These are phyloP conservation scores for Dendrolimus pini DNA, from an alignment of 2,888 invertebrate genomes.

Conservation along the genomic window DNA sequence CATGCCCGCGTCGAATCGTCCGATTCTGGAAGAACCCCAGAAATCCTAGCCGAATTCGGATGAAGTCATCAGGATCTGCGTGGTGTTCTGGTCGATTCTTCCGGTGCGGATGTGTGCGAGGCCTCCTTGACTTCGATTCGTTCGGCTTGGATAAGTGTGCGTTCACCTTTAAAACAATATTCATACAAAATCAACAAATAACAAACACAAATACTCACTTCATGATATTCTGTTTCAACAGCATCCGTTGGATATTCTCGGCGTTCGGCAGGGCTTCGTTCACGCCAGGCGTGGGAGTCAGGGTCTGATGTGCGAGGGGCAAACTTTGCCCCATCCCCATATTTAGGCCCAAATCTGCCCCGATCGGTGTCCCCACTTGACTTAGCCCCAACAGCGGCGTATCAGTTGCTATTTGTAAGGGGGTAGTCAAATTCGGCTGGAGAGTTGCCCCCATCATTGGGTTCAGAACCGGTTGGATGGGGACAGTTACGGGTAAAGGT, in stretches of 20 bases:
- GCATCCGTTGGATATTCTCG: slow-evolving; percentile 68
- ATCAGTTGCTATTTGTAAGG: slow-evolving; percentile 61
- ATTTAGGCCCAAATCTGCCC: slow-evolving; percentile 41
- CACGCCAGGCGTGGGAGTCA: slow-evolving; percentile 40
- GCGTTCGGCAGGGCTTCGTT: slow-evolving; percentile 44
- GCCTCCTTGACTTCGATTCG: too few species aligned
- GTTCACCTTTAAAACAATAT: too few species aligned
- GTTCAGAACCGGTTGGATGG: slow-evolving; percentile 26
- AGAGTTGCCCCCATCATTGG: slow-evolving; percentile 25
- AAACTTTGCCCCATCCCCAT: slow-evolving; percentile 25
- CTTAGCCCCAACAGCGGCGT: slow-evolving; percentile 49
- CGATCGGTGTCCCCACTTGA: slow-evolving; percentile 55
- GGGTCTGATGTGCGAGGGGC: slow-evolving; percentile 29
- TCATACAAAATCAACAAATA: background rate
- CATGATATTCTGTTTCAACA: slow-evolving; percentile 69
- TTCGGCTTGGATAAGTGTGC: too few species aligned
- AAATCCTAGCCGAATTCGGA: too few species aligned
- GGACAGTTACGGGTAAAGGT: slow-evolving; percentile 16
- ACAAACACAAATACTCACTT: slow-evolving; percentile 41
- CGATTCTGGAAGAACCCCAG: too few species aligned
- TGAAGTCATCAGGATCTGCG: too few species aligned
- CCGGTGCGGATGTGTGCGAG: too few species aligned
- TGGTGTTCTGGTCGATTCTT: too few species aligned
- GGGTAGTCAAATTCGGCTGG: slow-evolving; percentile 51
- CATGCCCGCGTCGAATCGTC: too few species aligned